Evolutionary conservation across 2,113 vertebrate species (phyloP).

Genomic region (Varanus komodoensis): DNA sequence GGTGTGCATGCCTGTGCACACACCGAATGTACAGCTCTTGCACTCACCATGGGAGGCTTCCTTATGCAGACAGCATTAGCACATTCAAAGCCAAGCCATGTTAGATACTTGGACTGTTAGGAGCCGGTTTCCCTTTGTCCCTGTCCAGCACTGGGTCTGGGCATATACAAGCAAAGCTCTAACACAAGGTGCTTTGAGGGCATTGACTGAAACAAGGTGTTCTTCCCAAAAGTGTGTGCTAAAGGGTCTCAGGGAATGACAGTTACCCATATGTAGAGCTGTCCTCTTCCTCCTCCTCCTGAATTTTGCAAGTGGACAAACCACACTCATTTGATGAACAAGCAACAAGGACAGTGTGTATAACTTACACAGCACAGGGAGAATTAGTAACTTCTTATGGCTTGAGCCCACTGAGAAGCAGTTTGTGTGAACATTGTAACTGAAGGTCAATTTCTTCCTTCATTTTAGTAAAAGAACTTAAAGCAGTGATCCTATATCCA

Average conservation of each 20-base stretch:
- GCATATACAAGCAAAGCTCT: not conserved
- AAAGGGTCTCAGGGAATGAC: not conserved
- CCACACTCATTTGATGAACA: not conserved
- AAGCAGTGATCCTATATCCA: too few relatives aligned
- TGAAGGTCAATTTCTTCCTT: not conserved
- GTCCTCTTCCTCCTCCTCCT: not conserved
- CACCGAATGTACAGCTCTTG: not conserved
- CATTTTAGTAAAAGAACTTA: too few relatives aligned
- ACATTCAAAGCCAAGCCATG: not conserved
- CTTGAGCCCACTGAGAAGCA: not conserved
- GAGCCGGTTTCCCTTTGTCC: not conserved
- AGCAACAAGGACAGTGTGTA: not conserved
- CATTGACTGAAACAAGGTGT: not conserved
- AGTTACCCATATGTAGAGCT: not conserved
- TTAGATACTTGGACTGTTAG: not conserved
- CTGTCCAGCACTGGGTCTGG: not conserved
- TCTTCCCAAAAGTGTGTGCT: not conserved
- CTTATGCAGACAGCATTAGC: not conserved
- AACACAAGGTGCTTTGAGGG: too few relatives aligned
- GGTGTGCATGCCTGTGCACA: not conserved
- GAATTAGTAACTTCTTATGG: not conserved
- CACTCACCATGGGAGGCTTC: not conserved
- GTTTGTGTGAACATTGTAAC: not conserved
- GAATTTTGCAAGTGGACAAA: not conserved
- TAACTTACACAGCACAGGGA: not conserved